A percentile compares a stretch with the other conserved stretches of the same genome.
These are phyloP conservation scores for Drosophila kuntzei DNA, from an alignment of 2,888 invertebrate species.

Conservation along the genomic window DNA sequence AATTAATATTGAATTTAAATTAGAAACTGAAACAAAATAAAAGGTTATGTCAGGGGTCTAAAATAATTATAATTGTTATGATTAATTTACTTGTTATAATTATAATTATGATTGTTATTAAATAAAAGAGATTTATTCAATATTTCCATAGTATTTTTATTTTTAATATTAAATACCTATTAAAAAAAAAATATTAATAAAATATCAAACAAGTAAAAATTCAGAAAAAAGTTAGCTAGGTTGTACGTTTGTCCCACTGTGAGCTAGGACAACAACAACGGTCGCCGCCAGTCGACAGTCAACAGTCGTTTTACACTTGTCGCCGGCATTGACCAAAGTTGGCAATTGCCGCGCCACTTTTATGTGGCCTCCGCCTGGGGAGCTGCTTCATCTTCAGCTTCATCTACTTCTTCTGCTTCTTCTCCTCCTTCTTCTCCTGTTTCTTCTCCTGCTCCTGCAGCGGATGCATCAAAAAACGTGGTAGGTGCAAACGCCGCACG, in stretches of 20 bases:
- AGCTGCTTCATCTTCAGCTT: slow-evolving; percentile 18
- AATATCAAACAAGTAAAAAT: too few species aligned
- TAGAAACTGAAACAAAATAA: too few species aligned
- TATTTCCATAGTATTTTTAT: too few species aligned
- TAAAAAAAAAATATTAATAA: too few species aligned
- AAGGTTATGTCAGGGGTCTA: too few species aligned
- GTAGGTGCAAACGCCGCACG: slow-evolving; percentile 80
- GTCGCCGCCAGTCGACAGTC: slow-evolving; percentile 42
- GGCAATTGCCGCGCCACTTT: slow-evolving; percentile 82
- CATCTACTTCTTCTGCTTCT: neutral
- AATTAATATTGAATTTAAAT: too few species aligned
- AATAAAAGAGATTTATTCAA: too few species aligned
- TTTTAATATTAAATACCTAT: too few species aligned
- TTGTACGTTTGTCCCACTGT: neutral
- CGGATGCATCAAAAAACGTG: slow-evolving; percentile 72
- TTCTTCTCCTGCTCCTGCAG: neutral
- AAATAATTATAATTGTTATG: too few species aligned
- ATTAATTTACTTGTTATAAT: too few species aligned
- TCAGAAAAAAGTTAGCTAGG: too few species aligned
- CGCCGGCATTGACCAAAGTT: slow-evolving; percentile 83
- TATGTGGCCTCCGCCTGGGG: slow-evolving; percentile 79
- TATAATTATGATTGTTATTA: too few species aligned
- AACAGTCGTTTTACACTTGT: slow-evolving; percentile 84
- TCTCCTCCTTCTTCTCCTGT: slow-evolving; percentile 2
- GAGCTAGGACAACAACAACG: slow-evolving; percentile 28